Evolutionary conservation across 2,797 vertebrate species (phyloP).

Genomic region (Loris lydekkerianus): DNA sequence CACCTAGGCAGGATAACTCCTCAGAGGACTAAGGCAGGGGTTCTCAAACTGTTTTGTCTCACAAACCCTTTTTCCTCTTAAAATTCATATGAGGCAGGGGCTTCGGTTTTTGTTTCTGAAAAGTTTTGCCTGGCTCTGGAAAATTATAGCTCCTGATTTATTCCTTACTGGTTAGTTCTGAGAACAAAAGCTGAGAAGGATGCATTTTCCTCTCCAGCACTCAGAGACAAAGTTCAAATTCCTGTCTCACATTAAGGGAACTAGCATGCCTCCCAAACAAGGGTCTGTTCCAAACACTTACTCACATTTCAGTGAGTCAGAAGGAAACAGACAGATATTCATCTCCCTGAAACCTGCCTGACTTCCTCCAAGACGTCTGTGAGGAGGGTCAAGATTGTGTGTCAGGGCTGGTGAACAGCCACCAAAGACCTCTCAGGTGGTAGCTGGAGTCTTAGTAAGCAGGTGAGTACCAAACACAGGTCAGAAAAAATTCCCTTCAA

Average conservation of each 20-base stretch:
- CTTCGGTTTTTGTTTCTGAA: not conserved
- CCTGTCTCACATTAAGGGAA: constrained; percentile 37
- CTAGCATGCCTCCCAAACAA: constrained; percentile 51
- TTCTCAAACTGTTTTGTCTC: not conserved
- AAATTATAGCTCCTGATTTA: constrained; percentile 7
- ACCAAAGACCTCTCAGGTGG: not conserved
- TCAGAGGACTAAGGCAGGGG: not conserved
- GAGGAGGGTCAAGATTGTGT: not conserved
- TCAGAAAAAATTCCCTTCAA: not conserved
- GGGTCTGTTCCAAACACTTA: constrained; percentile 61
- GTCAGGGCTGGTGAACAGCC: constrained; percentile 5
- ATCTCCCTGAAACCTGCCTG: constrained; percentile 73
- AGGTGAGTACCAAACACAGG: not conserved
- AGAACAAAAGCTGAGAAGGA: constrained; percentile 54
- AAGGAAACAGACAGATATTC: constrained; percentile 77
- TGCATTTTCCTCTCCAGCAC: not conserved
- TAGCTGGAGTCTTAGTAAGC: constrained; percentile 55
- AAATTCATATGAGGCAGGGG: not conserved
- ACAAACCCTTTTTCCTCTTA: not conserved
- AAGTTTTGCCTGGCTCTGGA: not conserved
- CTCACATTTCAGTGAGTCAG: constrained; percentile 81
- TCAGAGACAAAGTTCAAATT: constrained; percentile 64
- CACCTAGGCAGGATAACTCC: not conserved
- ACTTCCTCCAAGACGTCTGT: constrained; percentile 44
- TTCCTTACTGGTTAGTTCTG: not conserved